Percentiles rank a stretch among this genome's conserved stretches.
These are phyloP conservation scores for Trissolcus basalis DNA, from an alignment of 1,140 invertebrate genomes.

Conservation along the genomic window DNA sequence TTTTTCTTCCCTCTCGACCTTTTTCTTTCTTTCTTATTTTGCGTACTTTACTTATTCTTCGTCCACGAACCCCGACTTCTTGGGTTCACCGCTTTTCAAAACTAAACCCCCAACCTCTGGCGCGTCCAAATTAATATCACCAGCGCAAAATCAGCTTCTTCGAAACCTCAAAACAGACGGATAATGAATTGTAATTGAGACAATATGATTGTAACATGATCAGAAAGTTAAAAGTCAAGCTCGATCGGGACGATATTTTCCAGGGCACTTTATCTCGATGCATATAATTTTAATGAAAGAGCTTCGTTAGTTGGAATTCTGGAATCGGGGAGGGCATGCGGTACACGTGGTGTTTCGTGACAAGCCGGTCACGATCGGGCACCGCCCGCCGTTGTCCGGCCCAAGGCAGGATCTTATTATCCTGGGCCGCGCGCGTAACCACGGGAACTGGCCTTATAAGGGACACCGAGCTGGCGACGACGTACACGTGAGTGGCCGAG, in stretches of 20 bases:
- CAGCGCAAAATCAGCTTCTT: constrained; percentile 4
- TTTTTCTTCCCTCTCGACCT: constrained; percentile 11
- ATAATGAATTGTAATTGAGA: too few species aligned
- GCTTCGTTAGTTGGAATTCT: constrained; percentile 50
- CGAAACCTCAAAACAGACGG: too few species aligned
- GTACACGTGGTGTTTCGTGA: constrained; percentile 56
- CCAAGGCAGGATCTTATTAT: constrained; percentile 69
- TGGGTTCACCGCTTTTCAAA: constrained; percentile 27
- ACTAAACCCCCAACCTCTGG: not conserved
- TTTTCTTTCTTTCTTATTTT: constrained; percentile 18
- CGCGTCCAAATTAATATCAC: constrained; percentile 9
- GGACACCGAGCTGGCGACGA: constrained; percentile 48
- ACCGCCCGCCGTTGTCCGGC: constrained; percentile 65
- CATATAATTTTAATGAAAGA: constrained; percentile 43
- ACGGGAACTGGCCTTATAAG: constrained; percentile 69
- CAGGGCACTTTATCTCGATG: not conserved
- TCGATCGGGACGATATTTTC: too few species aligned
- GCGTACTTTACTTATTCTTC: constrained; percentile 44
- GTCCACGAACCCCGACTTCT: constrained; percentile 13
- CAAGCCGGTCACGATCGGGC: constrained; percentile 67
- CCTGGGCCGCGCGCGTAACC: constrained; percentile 62
- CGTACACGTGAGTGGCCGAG: constrained; percentile 38
- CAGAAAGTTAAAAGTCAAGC: too few species aligned
- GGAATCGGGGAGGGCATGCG: constrained; percentile 44
- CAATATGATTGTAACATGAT: too few species aligned